Evolutionary conservation across 2,888 invertebrate genomes (phyloP).

Genomic region (Phoenoteleia sp.): DNA sequence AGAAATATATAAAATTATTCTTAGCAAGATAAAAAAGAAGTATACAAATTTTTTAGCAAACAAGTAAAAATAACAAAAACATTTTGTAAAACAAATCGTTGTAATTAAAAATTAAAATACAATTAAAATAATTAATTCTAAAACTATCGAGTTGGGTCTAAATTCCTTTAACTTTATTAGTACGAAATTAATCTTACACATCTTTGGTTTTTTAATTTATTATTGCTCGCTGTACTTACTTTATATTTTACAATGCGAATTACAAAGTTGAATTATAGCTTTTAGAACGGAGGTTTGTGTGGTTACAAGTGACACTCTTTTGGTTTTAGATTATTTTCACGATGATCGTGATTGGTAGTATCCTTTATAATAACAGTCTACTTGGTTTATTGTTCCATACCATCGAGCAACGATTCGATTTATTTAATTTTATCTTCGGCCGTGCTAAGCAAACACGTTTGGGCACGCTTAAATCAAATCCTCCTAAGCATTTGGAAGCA

Average conservation of each 20-base stretch:
- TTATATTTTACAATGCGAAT: not conserved
- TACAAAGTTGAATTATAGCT: slow-evolving; percentile 10
- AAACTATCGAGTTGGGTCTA: no score
- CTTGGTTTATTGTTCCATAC: slow-evolving; percentile 82
- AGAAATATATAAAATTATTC: no score
- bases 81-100: no score
- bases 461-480: slow-evolving; percentile 77
- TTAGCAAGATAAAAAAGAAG: no score
- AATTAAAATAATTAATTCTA: no score
- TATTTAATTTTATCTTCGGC: slow-evolving; percentile 78
- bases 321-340: slow-evolving; percentile 84
- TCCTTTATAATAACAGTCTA: slow-evolving; percentile 83
- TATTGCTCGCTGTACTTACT: not conserved
- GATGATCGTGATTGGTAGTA: slow-evolving; percentile 83
- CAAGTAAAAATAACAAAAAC: no score
- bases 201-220: not conserved
- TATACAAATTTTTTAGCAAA: no score
- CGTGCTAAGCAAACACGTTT: slow-evolving; percentile 76
- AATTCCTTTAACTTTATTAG: no score
- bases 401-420: slow-evolving; percentile 80
- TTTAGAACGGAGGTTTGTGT: slow-evolving; percentile 58
- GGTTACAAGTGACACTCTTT: slow-evolving; percentile 77
- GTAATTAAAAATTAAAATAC: no score
- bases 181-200: no score
- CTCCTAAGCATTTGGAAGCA: slow-evolving; percentile 80